phyloP scores from a whole-genome alignment of 92 coral and sea anemone species.

The Porites cylindrica region DNA sequence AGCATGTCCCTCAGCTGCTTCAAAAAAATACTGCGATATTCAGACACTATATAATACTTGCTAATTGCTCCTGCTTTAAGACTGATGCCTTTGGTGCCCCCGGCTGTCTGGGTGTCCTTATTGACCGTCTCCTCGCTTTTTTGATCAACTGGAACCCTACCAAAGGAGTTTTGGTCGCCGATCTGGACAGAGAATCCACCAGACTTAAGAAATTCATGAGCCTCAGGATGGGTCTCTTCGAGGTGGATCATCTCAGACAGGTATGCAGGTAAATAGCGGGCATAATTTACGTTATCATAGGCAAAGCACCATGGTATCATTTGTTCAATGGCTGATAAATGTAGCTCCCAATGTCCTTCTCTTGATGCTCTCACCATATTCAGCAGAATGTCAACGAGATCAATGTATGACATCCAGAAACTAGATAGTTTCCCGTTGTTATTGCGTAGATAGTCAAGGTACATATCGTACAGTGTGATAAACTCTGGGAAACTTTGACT shows the following conservation, averaged over 20 bases:
- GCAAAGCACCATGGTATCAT: no score
- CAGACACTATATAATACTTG: constrained; percentile 41
- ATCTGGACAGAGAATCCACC: constrained; percentile 79
- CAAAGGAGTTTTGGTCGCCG: constrained; percentile 51
- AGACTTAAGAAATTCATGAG: no score
- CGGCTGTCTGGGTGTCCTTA: constrained; percentile 52
- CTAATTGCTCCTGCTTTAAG: constrained; percentile 52
- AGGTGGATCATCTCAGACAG: no score
- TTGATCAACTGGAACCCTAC: constrained; percentile 48
- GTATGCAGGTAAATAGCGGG: no score
- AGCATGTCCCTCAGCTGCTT: constrained; percentile 44
- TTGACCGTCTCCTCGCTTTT: constrained; percentile 53
- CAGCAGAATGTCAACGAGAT: constrained; percentile 60
- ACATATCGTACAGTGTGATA: constrained; percentile 41
- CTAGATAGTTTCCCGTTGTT: constrained; percentile 30
- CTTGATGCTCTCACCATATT: constrained; percentile 68
- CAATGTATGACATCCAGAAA: constrained; percentile 73
- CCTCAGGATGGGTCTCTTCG: no score
- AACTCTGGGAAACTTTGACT: constrained; percentile 40
- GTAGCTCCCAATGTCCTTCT: constrained; percentile 67
- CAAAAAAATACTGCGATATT: constrained; percentile 44
- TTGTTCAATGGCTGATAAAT: no score
- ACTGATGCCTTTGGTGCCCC: constrained; percentile 48
- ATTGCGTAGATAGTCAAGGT: constrained; percentile 41
- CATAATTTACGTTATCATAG: no score